Percentiles rank a stretch among this genome's conserved stretches.
Evolutionary conservation across 2,113 vertebrate genomes (phyloP).

Genomic region (Parus major): DNA sequence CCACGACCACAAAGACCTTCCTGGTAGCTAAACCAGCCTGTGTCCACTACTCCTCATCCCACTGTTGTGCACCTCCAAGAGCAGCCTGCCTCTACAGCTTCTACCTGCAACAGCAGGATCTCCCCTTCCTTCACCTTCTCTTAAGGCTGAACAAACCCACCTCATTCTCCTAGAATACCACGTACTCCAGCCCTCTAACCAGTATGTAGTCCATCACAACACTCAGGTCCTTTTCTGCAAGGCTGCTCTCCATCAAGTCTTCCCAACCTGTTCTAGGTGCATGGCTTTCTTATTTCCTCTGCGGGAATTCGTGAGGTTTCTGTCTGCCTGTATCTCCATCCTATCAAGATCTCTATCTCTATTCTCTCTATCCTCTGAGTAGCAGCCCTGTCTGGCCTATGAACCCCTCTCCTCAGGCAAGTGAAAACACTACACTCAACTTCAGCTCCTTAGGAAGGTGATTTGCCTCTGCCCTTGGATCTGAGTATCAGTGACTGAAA

Average conservation of each 20-base stretch:
- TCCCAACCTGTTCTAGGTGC: neutral
- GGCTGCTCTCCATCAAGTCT: neutral
- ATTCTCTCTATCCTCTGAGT: neutral
- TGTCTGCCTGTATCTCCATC: neutral
- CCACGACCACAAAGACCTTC: neutral
- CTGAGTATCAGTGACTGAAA: neutral
- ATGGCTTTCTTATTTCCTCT: neutral
- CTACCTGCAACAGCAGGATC: neutral
- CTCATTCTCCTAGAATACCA: neutral
- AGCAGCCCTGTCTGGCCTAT: neutral
- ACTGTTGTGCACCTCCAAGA: neutral
- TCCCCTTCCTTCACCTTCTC: neutral
- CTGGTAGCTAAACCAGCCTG: neutral
- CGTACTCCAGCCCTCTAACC: fast-evolving
- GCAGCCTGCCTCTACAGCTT: neutral
- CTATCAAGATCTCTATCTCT: neutral
- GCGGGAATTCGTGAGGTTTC: neutral
- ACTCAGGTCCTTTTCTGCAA: neutral
- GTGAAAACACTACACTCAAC: neutral
- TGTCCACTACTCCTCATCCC: neutral
- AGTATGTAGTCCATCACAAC: neutral
- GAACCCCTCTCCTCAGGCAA: neutral
- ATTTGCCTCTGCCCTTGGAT: neutral
- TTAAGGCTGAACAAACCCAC: neutral
- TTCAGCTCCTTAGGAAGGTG: neutral